Base-by-base conservation (phyloP, 1,140 invertebrate species). In the Helicoverpa armigera region DNA sequence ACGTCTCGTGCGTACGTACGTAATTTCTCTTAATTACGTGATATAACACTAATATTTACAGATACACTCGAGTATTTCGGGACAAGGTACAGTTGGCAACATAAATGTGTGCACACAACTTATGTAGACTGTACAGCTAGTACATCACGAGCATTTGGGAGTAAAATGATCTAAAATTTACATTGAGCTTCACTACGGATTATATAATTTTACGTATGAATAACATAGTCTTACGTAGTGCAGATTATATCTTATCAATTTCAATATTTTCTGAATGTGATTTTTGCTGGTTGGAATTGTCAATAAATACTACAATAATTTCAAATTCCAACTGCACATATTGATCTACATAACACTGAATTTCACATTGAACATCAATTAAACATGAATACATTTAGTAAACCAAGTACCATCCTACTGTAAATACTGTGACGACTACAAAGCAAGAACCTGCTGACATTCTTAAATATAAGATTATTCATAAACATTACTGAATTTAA, bases 1-100 rank as follows among this genome's bases (percentile, higher is more conserved):
- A 51, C 60, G 9, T 53, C 48, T 50, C 53, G n/a, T 18, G 70
- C 69, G 69, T 43, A 73, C 69, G 69, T 16, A 74, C 31, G 31
- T 60, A 60, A 65, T 77, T 31, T 51, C 48, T 35, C 74, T 53
- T 67, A 77, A 35, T 77, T 77, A 77, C 48, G 73, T 43, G 29
- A 56, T 77, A 77, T 16, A 67, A 54, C 35, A 63, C 18, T 54
- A 67, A 43, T 67, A 77, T 77, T 67, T 77, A 77, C 69, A 72
- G 18, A 31, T 54, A 72, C 60, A 65, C 48, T 63, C 56, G 74
- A 76, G 74, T 76, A 76, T 76, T 76, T 53, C 48, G 72, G 72
- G 56, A 48, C 53, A 43, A 63, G 51, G 60, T 76, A 51, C 60
- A 76, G 74, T 63, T 35, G 14, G 48, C 60, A 51, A 60, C 53